phyloP scores from a whole-genome alignment of 2,888 invertebrate genomes.

The Colletes collaris region DNA sequence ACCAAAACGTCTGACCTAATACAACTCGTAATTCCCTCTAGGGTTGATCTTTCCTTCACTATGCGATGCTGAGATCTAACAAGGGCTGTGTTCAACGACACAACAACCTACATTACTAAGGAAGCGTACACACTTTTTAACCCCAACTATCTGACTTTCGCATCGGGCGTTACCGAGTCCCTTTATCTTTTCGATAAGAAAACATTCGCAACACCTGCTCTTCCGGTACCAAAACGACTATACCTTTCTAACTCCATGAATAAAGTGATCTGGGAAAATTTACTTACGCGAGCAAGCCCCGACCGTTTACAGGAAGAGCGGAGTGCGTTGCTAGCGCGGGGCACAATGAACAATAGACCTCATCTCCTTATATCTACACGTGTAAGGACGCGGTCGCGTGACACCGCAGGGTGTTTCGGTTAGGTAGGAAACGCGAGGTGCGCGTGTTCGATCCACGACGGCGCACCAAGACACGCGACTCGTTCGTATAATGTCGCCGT shows the following conservation, averaged over 20 bases:
- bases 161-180: no score
- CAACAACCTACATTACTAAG: no score
- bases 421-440: background rate
- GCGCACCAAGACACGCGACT: slow-evolving; percentile 16
- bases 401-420: slow-evolving; percentile 15
- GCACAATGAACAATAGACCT: slow-evolving; percentile 66
- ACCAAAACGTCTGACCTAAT: no score
- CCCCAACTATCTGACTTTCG: no score
- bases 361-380: slow-evolving; percentile 42
- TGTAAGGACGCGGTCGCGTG: slow-evolving; percentile 1
- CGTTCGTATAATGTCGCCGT: slow-evolving; percentile 64
- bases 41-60: no score
- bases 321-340: slow-evolving; percentile 38
- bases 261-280: slow-evolving; percentile 63
- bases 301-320: slow-evolving; percentile 49
- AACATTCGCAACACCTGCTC: background rate
- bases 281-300: slow-evolving; percentile 51
- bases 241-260: slow-evolving; percentile 30
- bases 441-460: slow-evolving; percentile 2
- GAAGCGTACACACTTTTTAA: no score
- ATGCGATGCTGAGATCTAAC: no score
- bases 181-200: background rate
- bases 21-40: no score
- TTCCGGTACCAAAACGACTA: slow-evolving; percentile 11
- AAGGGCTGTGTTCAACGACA: no score